These are phyloP conservation scores for Neolamprologus cancellatus DNA, from an alignment of 2,113 vertebrate species.

Conservation along the genomic window DNA sequence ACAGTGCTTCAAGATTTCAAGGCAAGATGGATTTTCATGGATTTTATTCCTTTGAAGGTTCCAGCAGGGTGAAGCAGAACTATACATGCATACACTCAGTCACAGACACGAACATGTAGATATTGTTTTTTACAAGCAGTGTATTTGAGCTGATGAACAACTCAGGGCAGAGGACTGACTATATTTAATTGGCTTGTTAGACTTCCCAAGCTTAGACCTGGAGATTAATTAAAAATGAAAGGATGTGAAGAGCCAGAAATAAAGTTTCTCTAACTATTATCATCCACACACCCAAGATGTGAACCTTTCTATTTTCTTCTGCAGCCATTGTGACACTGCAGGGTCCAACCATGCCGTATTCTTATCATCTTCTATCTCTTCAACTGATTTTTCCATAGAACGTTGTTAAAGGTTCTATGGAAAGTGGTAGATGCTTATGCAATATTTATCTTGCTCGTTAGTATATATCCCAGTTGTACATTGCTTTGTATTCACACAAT, in stretches of 20 bases:
- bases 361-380: neutral
- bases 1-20: neutral
- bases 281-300: neutral
- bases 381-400: neutral
- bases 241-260: slow-evolving; percentile 4
- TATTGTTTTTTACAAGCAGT: neutral
- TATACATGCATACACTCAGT: neutral
- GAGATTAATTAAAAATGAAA: slow-evolving; percentile 50
- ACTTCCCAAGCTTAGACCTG: slow-evolving; percentile 24
- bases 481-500: neutral
- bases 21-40: slow-evolving; percentile 36
- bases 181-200: slow-evolving; percentile 26
- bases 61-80: neutral
- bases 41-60: slow-evolving; percentile 30
- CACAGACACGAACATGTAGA: neutral
- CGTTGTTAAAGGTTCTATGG: neutral
- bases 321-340: neutral
- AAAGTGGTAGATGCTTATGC: neutral
- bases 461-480: neutral
- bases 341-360: neutral
- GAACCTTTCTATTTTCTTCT: neutral
- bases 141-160: slow-evolving; percentile 10
- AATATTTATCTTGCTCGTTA: slow-evolving; percentile 2
- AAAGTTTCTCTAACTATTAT: neutral
- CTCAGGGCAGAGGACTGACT: slow-evolving; percentile 5